Percentiles rank a stretch among this genome's conserved stretches.
phyloP scores from a whole-genome alignment of 2,888 invertebrate genomes.

The Thereva unica region DNA sequence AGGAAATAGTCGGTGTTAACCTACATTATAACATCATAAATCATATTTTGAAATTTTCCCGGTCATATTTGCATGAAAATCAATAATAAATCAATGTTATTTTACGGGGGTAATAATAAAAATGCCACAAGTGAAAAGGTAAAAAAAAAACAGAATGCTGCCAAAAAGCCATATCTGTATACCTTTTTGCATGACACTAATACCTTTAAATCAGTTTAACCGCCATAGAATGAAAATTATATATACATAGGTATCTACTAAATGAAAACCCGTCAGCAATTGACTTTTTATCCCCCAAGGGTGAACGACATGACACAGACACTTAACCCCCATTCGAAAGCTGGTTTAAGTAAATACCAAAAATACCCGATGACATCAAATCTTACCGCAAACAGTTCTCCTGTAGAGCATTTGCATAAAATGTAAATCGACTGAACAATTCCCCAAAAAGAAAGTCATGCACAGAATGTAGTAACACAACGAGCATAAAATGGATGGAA shows the following conservation, averaged over 20 bases:
- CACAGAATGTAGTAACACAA: constrained; percentile 13
- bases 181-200: background rate
- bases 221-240: background rate
- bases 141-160: too few species aligned
- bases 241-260: too few species aligned
- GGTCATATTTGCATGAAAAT: too few species aligned
- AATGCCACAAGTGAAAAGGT: too few species aligned
- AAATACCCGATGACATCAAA: constrained; percentile 42
- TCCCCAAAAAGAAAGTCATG: constrained; percentile 27
- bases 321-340: constrained; percentile 38
- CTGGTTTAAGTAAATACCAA: constrained; percentile 37
- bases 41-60: too few species aligned
- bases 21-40: too few species aligned
- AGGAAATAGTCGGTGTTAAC: too few species aligned
- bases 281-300: constrained; percentile 16
- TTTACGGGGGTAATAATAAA: too few species aligned
- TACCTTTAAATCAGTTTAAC: too few species aligned
- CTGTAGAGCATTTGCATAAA: constrained; percentile 40
- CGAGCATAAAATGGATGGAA: constrained; percentile 12
- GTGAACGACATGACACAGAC: constrained; percentile 33
- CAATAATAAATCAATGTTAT: too few species aligned
- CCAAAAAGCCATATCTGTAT: background rate
- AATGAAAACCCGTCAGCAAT: constrained; percentile 25
- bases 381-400: constrained; percentile 40
- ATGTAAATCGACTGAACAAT: constrained; percentile 41